Conservation (phyloP, 2,888 invertebrate species). For the Dioctria rufipes region DNA sequence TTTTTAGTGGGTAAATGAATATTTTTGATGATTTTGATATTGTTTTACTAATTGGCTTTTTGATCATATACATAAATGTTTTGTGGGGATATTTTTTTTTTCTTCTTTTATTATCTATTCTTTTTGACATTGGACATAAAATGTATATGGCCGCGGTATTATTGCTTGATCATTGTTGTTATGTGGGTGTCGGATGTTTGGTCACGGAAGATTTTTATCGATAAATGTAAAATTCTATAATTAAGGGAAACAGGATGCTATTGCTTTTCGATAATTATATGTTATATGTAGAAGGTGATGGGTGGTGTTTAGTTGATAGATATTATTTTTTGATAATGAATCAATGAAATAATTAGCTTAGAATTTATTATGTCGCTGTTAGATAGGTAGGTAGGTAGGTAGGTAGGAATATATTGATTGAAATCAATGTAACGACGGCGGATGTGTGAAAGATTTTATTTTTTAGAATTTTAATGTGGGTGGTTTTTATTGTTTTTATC, state of each 20-base stretch:
- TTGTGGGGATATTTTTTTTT: background rate
- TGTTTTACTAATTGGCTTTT: constrained; percentile 32
- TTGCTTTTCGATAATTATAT: background rate
- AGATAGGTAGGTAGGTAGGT: no score
- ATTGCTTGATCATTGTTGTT: background rate
- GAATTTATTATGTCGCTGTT: no score
- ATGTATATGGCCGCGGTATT: no score
- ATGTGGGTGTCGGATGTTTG: constrained; percentile 39
- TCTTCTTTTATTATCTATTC: constrained; percentile 5
- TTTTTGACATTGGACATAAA: constrained; percentile 30
- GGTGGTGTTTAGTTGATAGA: no score
- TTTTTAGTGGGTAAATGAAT: constrained; percentile 7
- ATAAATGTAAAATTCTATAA: background rate
- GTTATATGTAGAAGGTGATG: no score
- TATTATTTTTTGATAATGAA: no score
- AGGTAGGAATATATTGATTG: no score
- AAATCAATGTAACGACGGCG: no score
- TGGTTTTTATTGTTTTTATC: no score
- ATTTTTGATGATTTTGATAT: constrained; percentile 28
- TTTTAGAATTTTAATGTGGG: no score
- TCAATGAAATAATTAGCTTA: no score
- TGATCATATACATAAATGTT: constrained; percentile 6
- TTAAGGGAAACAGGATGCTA: constrained; percentile 32
- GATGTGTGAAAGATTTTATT: no score
- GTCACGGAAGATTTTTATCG: constrained; percentile 26